phyloP scores from a whole-genome alignment of 2,797 vertebrate species.

The Alfaro cultratus region DNA sequence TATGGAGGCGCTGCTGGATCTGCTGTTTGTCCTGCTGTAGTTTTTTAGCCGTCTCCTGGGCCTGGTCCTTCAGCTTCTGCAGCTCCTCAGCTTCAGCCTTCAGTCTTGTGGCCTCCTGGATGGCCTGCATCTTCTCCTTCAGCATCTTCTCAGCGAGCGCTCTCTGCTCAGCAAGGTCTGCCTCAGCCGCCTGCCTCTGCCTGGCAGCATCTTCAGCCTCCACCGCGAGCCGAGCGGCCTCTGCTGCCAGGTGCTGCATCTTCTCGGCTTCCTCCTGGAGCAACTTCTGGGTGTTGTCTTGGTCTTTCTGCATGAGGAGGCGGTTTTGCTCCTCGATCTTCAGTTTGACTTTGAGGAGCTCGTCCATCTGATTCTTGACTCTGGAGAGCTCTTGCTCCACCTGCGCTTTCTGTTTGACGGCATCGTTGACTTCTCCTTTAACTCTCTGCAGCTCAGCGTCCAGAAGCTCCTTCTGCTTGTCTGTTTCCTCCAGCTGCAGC shows the following conservation, averaged over 20 bases:
- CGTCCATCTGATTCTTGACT: constrained; percentile 92
- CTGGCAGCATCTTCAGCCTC: constrained; percentile 91
- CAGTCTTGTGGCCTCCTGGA: constrained; percentile 91
- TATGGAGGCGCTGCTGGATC: constrained; percentile 87
- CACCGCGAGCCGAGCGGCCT: constrained; percentile 88
- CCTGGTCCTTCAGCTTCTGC: constrained; percentile 92
- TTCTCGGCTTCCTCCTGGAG: constrained; percentile 92
- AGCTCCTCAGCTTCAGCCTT: constrained; percentile 91
- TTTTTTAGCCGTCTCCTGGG: constrained; percentile 89
- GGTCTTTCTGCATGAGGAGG: constrained; percentile 86
- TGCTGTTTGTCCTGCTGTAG: constrained; percentile 92
- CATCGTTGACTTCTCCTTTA: constrained; percentile 89
- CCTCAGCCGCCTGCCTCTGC: constrained; percentile 87
- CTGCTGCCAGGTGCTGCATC: constrained; percentile 93
- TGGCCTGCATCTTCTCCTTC: constrained; percentile 96
- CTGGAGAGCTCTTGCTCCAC: constrained; percentile 92
- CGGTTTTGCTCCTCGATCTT: constrained; percentile 92
- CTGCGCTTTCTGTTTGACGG: constrained; percentile 88
- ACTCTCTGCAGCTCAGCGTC: constrained; percentile 93
- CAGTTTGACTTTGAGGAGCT: constrained; percentile 88
- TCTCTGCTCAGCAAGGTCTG: constrained; percentile 89
- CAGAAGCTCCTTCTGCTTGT: constrained; percentile 89
- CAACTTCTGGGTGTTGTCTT: constrained; percentile 89
- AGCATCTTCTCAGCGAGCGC: constrained; percentile 91
- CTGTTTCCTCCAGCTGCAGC: constrained; percentile 90